Base-by-base conservation (phyloP, 2,888 invertebrate genomes). In the Phortica okadai region DNA sequence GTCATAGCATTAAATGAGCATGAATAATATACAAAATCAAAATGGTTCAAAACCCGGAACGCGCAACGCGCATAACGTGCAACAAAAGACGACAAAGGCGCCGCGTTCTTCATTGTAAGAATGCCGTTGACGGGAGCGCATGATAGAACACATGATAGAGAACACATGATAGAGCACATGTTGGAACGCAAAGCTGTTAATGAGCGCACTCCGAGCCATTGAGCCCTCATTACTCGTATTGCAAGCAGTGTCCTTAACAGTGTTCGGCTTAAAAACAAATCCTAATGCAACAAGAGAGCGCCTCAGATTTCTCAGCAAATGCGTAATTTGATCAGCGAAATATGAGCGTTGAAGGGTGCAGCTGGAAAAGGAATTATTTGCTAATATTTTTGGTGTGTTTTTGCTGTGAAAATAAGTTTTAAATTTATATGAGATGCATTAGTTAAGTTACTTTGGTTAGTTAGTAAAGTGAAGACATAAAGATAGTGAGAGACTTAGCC, bases 1-100 rank as follows among this genome's bases (percentile, higher is more conserved):
- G 50, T 50, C 50, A 14, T 11, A 50, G 50, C 50, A 50, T 50
- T 16, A 62, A 62, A 62, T 62, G 62, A 62, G 62, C 62, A 62
- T 62, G 62, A 62, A 56, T 56, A 56, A 56, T 56, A 56, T 6
- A 56, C 16, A 56, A 56, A 62, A 62, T 62, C 21, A 16, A 56
- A 56, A 56, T 56, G n/a, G 56, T 14, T 33, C 33, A 33, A 33
- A 33, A 5, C 33, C 33, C 33, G 33, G 33, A 33, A 33, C 33
- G 33, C 33, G 33, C 33, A 33, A 50, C 50, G 14, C 50, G 50
- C 50, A 50, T 50, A 50, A 50, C 8, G 50, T 33, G 33, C 33
- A 33, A 33, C 33, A 33, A 33, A 33, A 33, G 33, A 33, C 33
- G 33, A 33, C 33, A 33, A 33, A 33, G 33, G 33, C 33, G 33